Conservation (phyloP, 2,888 invertebrate species). For the Metallyticus violacea region DNA sequence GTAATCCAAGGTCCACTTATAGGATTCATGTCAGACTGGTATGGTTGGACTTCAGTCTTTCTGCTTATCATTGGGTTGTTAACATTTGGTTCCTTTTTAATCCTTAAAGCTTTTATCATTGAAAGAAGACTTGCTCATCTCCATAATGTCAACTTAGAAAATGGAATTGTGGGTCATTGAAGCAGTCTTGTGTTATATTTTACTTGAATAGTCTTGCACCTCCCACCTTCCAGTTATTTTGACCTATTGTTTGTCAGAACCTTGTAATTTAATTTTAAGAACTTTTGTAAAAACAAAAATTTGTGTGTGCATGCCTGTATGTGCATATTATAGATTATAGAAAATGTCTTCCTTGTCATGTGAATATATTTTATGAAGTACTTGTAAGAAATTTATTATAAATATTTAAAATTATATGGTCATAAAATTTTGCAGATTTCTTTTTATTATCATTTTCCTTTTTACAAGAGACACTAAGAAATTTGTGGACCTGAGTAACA, state of each 20-base stretch:
- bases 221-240: too few relatives aligned
- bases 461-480: too few relatives aligned
- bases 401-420: neutral
- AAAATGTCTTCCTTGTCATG: neutral
- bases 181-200: neutral
- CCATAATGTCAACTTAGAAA: neutral
- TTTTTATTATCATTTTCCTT: too few relatives aligned
- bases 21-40: conserved; percentile 44
- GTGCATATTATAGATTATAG: neutral
- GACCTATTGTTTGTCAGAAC: neutral
- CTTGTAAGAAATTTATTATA: neutral
- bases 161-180: neutral
- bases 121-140: conserved; percentile 32
- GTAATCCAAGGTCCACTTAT: conserved; percentile 50
- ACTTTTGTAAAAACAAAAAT: too few relatives aligned
- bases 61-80: conserved; percentile 45
- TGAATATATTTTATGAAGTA: neutral
- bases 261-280: neutral
- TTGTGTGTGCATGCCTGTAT: too few relatives aligned
- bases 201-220: too few relatives aligned
- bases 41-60: conserved; percentile 49
- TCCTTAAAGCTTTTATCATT: conserved; percentile 43
- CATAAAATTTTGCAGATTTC: neutral
- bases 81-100: conserved; percentile 42
- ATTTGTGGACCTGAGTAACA: too few relatives aligned